Conservation (phyloP, 2,113 vertebrate genomes). For the Ochotona princeps region DNA sequence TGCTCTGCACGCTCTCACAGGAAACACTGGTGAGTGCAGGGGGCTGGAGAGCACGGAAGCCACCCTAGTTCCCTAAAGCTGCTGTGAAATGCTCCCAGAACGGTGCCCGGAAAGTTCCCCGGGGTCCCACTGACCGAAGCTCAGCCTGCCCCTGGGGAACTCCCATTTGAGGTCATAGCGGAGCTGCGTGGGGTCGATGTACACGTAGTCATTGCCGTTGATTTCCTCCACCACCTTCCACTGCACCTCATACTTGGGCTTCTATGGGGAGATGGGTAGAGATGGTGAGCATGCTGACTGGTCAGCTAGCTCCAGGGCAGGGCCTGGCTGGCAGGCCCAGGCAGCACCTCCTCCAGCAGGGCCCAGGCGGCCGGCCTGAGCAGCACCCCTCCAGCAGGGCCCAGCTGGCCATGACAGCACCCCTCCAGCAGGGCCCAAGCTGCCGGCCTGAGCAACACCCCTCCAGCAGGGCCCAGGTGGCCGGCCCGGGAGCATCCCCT, state of each 20-base stretch:
- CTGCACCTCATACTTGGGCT: conserved; percentile 99
- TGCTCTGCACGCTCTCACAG: neutral
- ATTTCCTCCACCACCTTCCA: conserved; percentile 99
- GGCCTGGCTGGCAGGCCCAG: too few relatives aligned
- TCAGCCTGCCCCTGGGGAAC: conserved; percentile 96
- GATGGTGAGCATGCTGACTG: too few relatives aligned
- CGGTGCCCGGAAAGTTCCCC: conserved; percentile 54
- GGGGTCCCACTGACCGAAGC: conserved; percentile 92
- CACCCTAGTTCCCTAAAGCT: conserved; percentile 28
- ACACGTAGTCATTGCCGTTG: conserved; percentile 98
- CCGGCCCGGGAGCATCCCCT: too few relatives aligned
- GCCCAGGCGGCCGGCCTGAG: too few relatives aligned
- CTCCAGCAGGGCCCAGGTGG: too few relatives aligned
- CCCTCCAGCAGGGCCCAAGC: too few relatives aligned
- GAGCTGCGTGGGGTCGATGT: conserved; percentile 98
- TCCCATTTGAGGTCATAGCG: conserved; percentile 99
- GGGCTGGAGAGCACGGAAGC: conserved; percentile 36
- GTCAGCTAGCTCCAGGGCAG: too few relatives aligned
- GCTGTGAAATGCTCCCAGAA: neutral
- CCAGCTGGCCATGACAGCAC: too few relatives aligned
- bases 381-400: too few relatives aligned
- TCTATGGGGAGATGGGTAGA: conserved; percentile 86
- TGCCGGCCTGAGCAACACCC: too few relatives aligned
- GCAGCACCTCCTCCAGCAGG: too few relatives aligned
- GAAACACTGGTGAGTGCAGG: conserved; percentile 18